phyloP scores from a whole-genome alignment of 2,113 vertebrate species.

The Corvus moneduloides region DNA sequence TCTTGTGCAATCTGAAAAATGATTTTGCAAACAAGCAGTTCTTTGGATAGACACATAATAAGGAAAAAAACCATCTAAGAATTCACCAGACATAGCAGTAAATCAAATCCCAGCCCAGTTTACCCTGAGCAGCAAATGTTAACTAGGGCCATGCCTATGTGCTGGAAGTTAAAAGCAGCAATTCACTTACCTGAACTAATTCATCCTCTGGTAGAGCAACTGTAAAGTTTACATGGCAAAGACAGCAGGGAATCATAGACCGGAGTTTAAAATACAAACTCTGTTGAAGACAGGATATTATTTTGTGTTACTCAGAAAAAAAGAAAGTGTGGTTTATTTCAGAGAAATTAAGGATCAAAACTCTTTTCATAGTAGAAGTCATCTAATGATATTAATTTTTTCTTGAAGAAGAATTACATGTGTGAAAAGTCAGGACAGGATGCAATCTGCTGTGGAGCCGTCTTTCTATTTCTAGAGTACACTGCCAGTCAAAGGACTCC shows the following conservation, averaged over 20 bases:
- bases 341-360: not conserved
- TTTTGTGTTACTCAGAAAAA: not conserved
- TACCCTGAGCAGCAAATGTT: not conserved
- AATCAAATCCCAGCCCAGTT: not conserved
- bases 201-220: constrained; percentile 97
- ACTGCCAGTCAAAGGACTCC: not conserved
- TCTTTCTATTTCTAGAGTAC: not conserved
- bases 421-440: not conserved
- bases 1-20: not conserved
- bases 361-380: not conserved
- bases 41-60: not conserved
- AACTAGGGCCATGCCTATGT: not conserved
- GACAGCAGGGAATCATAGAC: constrained; percentile 95
- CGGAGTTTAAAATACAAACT: constrained; percentile 97
- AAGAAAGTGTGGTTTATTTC: not conserved
- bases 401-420: not conserved
- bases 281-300: constrained; percentile 70
- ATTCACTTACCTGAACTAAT: constrained; percentile 86
- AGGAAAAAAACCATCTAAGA: not conserved
- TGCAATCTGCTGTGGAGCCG: not conserved
- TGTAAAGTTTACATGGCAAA: constrained; percentile 95
- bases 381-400: not conserved
- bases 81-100: not conserved
- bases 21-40: not conserved
- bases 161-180: not conserved